phyloP scores from a whole-genome alignment of 2,113 vertebrate species.

The Elachura formosa region DNA sequence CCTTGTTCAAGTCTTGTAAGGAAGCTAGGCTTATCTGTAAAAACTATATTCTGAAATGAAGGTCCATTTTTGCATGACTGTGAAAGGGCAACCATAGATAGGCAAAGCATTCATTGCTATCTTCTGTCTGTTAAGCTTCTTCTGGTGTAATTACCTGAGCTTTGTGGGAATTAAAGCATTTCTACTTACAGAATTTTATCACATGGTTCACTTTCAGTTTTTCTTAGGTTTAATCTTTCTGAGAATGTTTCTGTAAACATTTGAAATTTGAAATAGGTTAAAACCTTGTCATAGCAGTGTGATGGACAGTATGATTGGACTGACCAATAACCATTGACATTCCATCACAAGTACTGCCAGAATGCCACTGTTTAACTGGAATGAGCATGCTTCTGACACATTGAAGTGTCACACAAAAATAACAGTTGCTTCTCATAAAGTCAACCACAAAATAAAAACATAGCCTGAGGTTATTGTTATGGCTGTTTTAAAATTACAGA shows the following conservation, averaged over 20 bases:
- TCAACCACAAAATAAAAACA: constrained; percentile 50
- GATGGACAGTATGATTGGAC: not conserved
- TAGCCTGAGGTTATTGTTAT: constrained; percentile 66
- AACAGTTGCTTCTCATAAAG: constrained; percentile 61
- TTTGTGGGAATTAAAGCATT: not conserved
- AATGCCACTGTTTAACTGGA: constrained; percentile 1
- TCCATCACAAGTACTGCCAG: not conserved
- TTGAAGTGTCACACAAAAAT: constrained; percentile 52
- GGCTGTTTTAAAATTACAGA: constrained; percentile 64
- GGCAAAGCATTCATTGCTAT: not conserved
- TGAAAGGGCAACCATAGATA: not conserved
- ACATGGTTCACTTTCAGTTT: not conserved
- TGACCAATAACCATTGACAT: not conserved
- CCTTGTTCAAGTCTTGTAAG: not conserved
- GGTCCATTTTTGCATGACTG: not conserved
- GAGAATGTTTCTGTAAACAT: not conserved
- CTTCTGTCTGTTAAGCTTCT: not conserved
- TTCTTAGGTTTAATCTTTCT: not conserved
- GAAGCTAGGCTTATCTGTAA: not conserved
- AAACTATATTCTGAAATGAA: not conserved
- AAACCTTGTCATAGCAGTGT: not conserved
- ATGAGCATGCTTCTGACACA: not conserved
- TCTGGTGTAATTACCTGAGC: not conserved
- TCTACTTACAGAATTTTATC: not conserved
- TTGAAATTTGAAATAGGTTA: not conserved